phyloP scores from a whole-genome alignment of 2,113 vertebrate species.

The Oriolus oriolus region DNA sequence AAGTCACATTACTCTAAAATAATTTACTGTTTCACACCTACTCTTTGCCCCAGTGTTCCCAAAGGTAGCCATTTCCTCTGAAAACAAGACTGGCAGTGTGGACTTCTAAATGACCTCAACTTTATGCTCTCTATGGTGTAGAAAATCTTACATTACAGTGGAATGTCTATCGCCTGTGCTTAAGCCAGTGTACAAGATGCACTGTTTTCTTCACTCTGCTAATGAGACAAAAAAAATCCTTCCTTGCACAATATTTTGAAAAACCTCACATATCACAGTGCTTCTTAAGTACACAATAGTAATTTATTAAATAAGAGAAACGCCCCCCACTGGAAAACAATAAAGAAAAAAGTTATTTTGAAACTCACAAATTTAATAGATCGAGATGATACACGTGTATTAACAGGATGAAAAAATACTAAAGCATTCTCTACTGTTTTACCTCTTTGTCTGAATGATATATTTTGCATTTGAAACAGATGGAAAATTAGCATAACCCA shows the following conservation, averaged over 20 bases:
- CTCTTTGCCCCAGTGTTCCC: neutral
- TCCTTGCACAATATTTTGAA: neutral
- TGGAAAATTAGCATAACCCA: neutral
- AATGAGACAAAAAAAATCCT: neutral
- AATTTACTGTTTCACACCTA: neutral
- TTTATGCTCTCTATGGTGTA: neutral
- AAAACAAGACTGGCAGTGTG: neutral
- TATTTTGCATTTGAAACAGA: neutral
- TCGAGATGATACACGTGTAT: neutral
- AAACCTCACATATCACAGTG: neutral
- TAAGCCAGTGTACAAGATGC: neutral
- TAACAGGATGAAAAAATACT: neutral
- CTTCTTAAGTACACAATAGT: neutral
- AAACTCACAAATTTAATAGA: neutral
- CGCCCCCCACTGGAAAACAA: neutral
- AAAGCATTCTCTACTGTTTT: neutral
- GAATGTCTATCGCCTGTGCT: neutral
- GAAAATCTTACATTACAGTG: neutral
- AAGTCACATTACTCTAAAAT: neutral
- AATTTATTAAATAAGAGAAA: neutral
- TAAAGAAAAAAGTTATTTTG: neutral
- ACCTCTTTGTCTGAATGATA: neutral
- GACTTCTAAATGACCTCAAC: neutral
- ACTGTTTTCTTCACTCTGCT: neutral
- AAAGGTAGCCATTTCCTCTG: neutral